Conservation (phyloP, 2,797 vertebrate species). For the Scolopax bukidnonensis region DNA sequence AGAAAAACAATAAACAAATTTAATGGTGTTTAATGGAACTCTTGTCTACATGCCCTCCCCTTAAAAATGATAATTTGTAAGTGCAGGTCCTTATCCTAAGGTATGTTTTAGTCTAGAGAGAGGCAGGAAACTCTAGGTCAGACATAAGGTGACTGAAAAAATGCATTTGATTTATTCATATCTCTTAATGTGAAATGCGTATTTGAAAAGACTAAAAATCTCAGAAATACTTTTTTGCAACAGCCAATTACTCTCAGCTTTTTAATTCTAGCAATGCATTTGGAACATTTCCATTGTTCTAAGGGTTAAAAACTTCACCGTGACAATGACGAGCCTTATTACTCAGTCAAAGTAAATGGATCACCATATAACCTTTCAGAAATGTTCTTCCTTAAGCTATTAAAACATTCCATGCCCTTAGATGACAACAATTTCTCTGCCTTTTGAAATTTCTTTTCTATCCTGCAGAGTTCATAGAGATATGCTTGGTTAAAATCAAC, state of each 20-base stretch:
- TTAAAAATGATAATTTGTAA: background rate
- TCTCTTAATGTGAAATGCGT: conserved; percentile 28
- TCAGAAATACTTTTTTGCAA: conserved; percentile 33
- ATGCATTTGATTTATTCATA: conserved; percentile 59
- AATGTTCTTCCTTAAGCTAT: conserved; percentile 86
- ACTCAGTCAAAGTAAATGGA: conserved; percentile 87
- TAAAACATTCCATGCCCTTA: conserved; percentile 91
- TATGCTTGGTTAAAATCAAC: conserved; percentile 97
- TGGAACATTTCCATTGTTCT: conserved; percentile 79
- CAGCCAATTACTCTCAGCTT: conserved; percentile 68
- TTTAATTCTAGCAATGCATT: conserved; percentile 65
- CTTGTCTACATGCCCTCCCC: background rate
- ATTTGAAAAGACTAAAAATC: conserved; percentile 36
- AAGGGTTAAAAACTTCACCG: conserved; percentile 81
- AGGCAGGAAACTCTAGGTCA: conserved; percentile 24
- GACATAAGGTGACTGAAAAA: conserved; percentile 3
- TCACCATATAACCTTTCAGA: conserved; percentile 86
- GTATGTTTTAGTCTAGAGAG: background rate
- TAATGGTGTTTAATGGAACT: background rate
- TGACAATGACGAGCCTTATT: conserved; percentile 84
- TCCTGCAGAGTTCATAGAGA: conserved; percentile 96
- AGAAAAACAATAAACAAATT: background rate
- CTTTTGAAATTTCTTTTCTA: conserved; percentile 92
- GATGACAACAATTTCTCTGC: conserved; percentile 93
- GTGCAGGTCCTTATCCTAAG: background rate